Evolutionary conservation across 1,140 invertebrate species (phyloP).

Genomic region (Caerostris extrusa): DNA sequence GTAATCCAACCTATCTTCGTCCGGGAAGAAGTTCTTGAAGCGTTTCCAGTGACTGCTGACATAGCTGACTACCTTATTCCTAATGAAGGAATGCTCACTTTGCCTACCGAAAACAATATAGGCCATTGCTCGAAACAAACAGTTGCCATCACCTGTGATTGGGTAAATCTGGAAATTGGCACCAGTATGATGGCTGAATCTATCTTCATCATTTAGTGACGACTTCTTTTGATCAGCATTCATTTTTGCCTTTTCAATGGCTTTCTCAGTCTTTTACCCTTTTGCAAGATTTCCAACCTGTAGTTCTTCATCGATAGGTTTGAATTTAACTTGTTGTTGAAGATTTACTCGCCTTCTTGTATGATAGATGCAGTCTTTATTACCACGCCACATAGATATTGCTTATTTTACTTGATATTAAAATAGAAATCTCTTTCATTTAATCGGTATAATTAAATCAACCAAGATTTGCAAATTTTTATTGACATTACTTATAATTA

Average conservation of each 20-base stretch:
- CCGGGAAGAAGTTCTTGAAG: not conserved
- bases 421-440: too few relatives aligned
- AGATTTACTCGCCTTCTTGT: not conserved
- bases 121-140: slow-evolving; percentile 34
- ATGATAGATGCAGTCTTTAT: not conserved
- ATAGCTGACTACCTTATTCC: slow-evolving; percentile 4
- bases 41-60: not conserved
- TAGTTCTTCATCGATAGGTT: not conserved
- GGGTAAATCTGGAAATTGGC: not conserved
- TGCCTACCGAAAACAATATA: slow-evolving; percentile 8
- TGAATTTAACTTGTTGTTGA: not conserved
- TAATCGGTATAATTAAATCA: too few relatives aligned
- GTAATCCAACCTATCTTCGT: not conserved
- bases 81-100: not conserved
- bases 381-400: not conserved
- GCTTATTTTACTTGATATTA: not conserved
- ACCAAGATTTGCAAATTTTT: too few relatives aligned
- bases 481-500: too few relatives aligned
- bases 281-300: not conserved
- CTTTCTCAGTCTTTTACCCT: not conserved
- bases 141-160: slow-evolving; percentile 41
- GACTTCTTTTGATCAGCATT: not conserved
- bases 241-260: not conserved
- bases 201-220: not conserved
- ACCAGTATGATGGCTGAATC: not conserved